These are phyloP conservation scores for Artibeus jamaicensis DNA, from an alignment of 2,797 vertebrate genomes.

Conservation along the genomic window DNA sequence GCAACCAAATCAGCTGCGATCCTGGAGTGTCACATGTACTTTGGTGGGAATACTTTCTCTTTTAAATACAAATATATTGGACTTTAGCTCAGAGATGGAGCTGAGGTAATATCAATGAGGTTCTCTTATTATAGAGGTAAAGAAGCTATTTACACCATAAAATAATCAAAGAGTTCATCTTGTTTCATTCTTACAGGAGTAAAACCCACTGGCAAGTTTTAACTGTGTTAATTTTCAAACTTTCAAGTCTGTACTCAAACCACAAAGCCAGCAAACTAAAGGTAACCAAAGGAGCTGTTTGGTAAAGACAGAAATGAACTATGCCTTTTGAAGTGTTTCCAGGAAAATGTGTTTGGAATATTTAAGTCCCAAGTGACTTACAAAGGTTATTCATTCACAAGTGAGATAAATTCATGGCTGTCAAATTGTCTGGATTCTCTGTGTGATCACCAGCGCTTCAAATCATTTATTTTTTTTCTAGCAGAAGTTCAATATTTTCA, in stretches of 20 bases:
- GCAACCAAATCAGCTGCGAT: neutral
- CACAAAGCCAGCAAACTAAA: slow-evolving; percentile 80
- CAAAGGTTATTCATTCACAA: slow-evolving; percentile 87
- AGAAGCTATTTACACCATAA: slow-evolving; percentile 58
- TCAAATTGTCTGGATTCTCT: slow-evolving; percentile 85
- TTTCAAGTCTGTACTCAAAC: slow-evolving; percentile 73
- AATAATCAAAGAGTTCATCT: slow-evolving; percentile 83
- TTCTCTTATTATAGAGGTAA: slow-evolving; percentile 44
- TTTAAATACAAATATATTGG: slow-evolving; percentile 61
- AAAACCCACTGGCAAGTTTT: slow-evolving; percentile 77
- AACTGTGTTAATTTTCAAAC: slow-evolving; percentile 84
- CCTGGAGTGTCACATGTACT: neutral
- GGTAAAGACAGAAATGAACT: slow-evolving; percentile 83
- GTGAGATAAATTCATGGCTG: slow-evolving; percentile 88
- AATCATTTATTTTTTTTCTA: slow-evolving; percentile 84
- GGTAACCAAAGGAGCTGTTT: slow-evolving; percentile 79
- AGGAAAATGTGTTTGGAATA: slow-evolving; percentile 86
- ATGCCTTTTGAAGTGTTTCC: slow-evolving; percentile 85
- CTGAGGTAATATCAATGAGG: slow-evolving; percentile 60
- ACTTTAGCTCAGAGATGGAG: slow-evolving; percentile 58
- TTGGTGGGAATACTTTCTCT: neutral
- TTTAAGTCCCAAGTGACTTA: slow-evolving; percentile 85
- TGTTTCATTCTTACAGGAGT: slow-evolving; percentile 71
- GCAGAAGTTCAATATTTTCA: slow-evolving; percentile 83
- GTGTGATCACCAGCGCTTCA: slow-evolving; percentile 85